Percentiles rank a stretch among this genome's conserved stretches.
Conservation (phyloP, 2,113 vertebrate species). For the Danionella cerebrum region DNA sequence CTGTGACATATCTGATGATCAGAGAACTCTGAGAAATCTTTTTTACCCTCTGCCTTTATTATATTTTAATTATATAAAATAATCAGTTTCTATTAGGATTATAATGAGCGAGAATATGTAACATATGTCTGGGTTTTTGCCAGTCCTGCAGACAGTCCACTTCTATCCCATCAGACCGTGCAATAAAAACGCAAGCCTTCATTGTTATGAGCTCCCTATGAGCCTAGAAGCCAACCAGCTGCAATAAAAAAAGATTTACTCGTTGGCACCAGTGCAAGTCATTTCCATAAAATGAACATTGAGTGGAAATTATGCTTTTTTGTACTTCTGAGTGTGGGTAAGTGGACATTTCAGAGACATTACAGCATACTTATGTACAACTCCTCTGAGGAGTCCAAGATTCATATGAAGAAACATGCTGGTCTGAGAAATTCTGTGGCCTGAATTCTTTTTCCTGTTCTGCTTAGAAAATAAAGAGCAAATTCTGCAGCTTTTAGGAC, state of each 20-base stretch:
- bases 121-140: not conserved
- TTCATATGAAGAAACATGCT: constrained; percentile 13
- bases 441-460: not conserved
- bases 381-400: not conserved
- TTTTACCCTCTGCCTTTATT: no score
- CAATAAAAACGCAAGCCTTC: constrained; percentile 14
- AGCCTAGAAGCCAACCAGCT: constrained; percentile 13
- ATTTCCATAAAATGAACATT: constrained; percentile 28
- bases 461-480: not conserved
- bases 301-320: constrained; percentile 8
- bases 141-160: not conserved
- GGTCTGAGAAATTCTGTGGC: not conserved
- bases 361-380: not conserved
- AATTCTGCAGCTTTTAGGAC: not conserved
- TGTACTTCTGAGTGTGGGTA: not conserved
- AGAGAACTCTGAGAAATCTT: constrained; percentile 26
- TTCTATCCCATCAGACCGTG: not conserved
- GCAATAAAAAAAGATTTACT: constrained; percentile 25
- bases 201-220: constrained; percentile 14
- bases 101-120: not conserved
- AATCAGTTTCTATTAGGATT: not conserved
- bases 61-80: no score
- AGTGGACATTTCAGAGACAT: not conserved
- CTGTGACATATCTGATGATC: not conserved
- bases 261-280: constrained; percentile 8